These are phyloP conservation scores for Synanthedon formicaeformis DNA, from an alignment of 2,888 invertebrate genomes.

Conservation along the genomic window DNA sequence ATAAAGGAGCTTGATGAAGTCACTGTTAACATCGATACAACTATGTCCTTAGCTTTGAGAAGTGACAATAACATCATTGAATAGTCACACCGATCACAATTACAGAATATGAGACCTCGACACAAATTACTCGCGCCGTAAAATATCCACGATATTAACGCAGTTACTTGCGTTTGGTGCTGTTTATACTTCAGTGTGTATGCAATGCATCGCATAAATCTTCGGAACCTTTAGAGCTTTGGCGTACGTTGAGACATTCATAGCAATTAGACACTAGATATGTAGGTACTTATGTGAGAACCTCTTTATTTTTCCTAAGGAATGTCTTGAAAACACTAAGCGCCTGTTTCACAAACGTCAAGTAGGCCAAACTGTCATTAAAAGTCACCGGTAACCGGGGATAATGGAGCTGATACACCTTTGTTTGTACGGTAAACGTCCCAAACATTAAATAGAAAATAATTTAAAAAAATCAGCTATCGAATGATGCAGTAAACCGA, in stretches of 20 bases:
- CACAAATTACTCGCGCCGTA: slow-evolving; percentile 54
- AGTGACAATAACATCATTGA: slow-evolving; percentile 19
- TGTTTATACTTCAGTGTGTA: neutral
- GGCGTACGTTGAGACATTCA: neutral
- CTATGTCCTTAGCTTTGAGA: neutral
- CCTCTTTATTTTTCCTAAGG: too few species aligned
- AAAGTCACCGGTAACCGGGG: too few species aligned
- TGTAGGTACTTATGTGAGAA: too few species aligned
- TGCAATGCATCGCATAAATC: neutral
- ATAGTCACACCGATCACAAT: slow-evolving; percentile 39
- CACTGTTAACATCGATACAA: neutral
- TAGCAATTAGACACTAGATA: too few species aligned
- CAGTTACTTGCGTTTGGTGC: neutral
- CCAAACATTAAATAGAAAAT: too few species aligned
- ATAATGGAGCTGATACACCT: too few species aligned
- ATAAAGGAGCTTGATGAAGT: neutral
- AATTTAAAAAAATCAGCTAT: too few species aligned
- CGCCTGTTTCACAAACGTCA: too few species aligned
- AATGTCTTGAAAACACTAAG: too few species aligned
- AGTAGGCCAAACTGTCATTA: too few species aligned
- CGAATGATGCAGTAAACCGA: too few species aligned
- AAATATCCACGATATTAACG: slow-evolving; percentile 27
- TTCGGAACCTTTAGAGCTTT: neutral
- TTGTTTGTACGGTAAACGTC: too few species aligned
- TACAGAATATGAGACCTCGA: slow-evolving; percentile 53